A percentile compares a stretch with the other conserved stretches of the same genome.
Conservation (phyloP, 1,140 invertebrate genomes). For the Cotesia typhae region DNA sequence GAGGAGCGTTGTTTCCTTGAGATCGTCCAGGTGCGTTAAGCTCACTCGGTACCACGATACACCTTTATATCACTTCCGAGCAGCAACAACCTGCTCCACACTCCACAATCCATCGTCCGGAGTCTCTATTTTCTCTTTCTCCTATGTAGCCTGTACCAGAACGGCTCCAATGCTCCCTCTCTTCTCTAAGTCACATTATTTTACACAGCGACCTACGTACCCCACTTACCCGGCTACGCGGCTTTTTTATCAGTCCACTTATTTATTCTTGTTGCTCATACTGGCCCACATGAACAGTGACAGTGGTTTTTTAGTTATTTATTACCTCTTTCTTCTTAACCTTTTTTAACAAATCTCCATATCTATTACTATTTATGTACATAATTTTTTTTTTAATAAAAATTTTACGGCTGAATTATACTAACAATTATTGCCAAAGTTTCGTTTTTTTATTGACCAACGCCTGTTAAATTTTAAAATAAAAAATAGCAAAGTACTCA, state of each 20-base stretch:
- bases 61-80: conserved; percentile 65
- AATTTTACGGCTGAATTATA: too few relatives aligned
- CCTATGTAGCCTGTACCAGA: conserved; percentile 31
- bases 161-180: conserved; percentile 34
- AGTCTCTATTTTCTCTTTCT: conserved; percentile 51
- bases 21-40: conserved; percentile 55
- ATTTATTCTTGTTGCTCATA: not conserved
- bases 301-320: too few relatives aligned
- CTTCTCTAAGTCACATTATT: conserved; percentile 36
- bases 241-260: not conserved
- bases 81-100: conserved; percentile 51
- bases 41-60: conserved; percentile 41
- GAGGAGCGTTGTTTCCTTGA: conserved; percentile 46
- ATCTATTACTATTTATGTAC: not conserved
- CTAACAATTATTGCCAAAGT: too few relatives aligned
- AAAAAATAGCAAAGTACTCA: too few relatives aligned
- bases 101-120: conserved; percentile 28
- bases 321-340: too few relatives aligned
- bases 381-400: too few relatives aligned
- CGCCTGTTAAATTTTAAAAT: too few relatives aligned
- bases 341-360: not conserved
- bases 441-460: too few relatives aligned
- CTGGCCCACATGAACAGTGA: too few relatives aligned
- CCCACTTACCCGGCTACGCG: not conserved
- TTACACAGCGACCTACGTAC: not conserved